Conservation (phyloP, 2,888 invertebrate genomes). For the Xestia xanthographa region DNA sequence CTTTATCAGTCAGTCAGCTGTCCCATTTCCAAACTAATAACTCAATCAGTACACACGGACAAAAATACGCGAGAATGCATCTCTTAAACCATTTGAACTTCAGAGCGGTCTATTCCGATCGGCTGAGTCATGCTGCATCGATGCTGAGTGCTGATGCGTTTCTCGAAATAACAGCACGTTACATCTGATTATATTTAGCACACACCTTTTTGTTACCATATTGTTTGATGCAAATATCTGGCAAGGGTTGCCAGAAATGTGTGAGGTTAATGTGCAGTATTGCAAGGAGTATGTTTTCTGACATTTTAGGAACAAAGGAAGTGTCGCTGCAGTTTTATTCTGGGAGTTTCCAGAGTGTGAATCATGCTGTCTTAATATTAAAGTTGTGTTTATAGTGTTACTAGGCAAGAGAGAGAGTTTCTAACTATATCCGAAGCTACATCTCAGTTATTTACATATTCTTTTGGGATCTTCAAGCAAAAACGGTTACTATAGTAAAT, state of each 20-base stretch:
- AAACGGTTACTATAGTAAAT: not conserved
- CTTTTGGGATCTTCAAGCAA: not conserved
- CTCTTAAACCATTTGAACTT: slow-evolving; percentile 68
- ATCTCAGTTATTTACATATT: not conserved
- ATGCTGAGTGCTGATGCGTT: slow-evolving; percentile 67
- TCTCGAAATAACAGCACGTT: slow-evolving; percentile 60
- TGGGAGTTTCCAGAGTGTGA: slow-evolving; percentile 23
- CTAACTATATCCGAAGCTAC: not conserved
- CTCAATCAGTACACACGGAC: slow-evolving; percentile 35
- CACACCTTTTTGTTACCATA: slow-evolving; percentile 50
- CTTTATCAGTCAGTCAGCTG: slow-evolving; percentile 10
- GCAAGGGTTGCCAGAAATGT: slow-evolving; percentile 8
- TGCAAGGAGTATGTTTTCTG: slow-evolving; percentile 27
- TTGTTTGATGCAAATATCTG: slow-evolving; percentile 49
- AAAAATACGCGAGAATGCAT: slow-evolving; percentile 50
- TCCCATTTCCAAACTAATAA: slow-evolving; percentile 29
- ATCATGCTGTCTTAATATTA: not conserved
- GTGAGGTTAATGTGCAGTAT: slow-evolving; percentile 11
- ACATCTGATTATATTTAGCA: slow-evolving; percentile 58
- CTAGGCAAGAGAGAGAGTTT: not conserved
- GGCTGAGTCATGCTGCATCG: slow-evolving; percentile 68
- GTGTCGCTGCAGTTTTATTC: slow-evolving; percentile 20
- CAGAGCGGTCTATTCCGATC: slow-evolving; percentile 67
- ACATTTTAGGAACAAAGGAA: slow-evolving; percentile 41
- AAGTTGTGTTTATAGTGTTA: not conserved